phyloP scores from a whole-genome alignment of 2,888 invertebrate genomes.

The Coelopa pilipes region DNA sequence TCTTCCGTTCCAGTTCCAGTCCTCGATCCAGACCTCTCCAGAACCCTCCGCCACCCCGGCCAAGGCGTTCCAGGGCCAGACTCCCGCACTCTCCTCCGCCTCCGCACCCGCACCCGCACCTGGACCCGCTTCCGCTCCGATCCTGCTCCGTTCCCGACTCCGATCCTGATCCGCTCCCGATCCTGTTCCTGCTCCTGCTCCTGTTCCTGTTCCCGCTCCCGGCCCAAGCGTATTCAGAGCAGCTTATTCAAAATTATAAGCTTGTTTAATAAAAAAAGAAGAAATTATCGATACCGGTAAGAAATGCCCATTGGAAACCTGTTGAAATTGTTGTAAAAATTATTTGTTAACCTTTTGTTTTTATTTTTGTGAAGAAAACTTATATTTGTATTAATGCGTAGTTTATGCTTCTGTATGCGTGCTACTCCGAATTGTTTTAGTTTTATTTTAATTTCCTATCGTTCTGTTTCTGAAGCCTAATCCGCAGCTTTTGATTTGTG shows the following conservation, averaged over 20 bases:
- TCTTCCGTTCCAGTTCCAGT: not conserved
- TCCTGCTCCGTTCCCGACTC: slow-evolving; percentile 40
- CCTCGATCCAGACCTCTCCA: not conserved
- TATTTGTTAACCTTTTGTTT: slow-evolving; percentile 11
- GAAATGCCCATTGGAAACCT: not conserved
- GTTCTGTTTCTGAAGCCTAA: no score
- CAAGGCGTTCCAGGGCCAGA: no score
- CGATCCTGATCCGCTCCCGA: slow-evolving; percentile 40
- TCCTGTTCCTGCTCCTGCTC: slow-evolving; percentile 34
- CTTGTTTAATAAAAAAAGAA: not conserved
- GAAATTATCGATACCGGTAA: not conserved
- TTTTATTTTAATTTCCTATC: not conserved
- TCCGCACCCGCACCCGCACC: no score
- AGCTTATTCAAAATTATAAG: slow-evolving; percentile 3
- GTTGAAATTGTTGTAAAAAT: slow-evolving; percentile 15
- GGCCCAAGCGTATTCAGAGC: slow-evolving; percentile 4
- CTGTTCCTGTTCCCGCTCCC: slow-evolving; percentile 13
- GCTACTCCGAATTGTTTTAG: not conserved
- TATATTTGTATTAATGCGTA: slow-evolving; percentile 1
- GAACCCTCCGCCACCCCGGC: no score
- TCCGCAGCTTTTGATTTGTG: no score
- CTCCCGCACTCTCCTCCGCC: no score
- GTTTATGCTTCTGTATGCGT: not conserved
- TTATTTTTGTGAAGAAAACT: not conserved
- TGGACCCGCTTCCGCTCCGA: not conserved